Base-by-base conservation (phyloP, 2,888 invertebrate species). In the Meliscaeva auricollis region DNA sequence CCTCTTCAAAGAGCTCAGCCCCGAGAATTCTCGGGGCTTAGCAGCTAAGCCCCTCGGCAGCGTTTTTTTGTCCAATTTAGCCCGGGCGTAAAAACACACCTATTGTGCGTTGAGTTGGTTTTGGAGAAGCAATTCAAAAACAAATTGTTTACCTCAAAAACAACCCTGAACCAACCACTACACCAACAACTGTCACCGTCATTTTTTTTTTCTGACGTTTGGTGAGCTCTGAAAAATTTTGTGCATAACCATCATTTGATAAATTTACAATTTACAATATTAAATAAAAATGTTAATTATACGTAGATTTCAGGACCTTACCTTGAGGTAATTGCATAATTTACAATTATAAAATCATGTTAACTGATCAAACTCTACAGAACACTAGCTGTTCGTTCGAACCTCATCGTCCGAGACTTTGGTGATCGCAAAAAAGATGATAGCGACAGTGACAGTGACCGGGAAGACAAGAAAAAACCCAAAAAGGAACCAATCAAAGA, bases 381-480 rank as follows among this genome's bases (percentile, higher is more conserved):
- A 54, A 54, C 48, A 0, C 26, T 78, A 13, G 68, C 41, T 22
- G 52, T 20, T 41, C 83, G 74, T 54, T 41, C 64, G 41, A 69
- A 35, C 20, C 26, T 54, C 20, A 11, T 60, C 13, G 1, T 46
- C 1, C 60, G 62, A 26, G 35, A 32, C 15, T 81, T 77, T 3
- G 73, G 72, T 44, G 69, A 70, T 44, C 54, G 32, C 15, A 85
- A 85, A 8, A 73, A 81, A 72, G 72, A 85, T 62, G 85, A 85
- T 73, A 81, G 69, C 44, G 81, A 81, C 15, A 81, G 81, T 26
- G 84, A 80, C 41, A 75, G 72, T 17, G 81, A 85, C 15, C 41
- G 35, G 7, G 62, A 81, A 3, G 48, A 30, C 1, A 68, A 52
- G 17, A 74, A 58, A 46, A 58, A 56, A 15, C 8, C 41, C 0